These are phyloP conservation scores for Panzeria rudis DNA, from an alignment of 2,888 invertebrate species.

Conservation along the genomic window DNA sequence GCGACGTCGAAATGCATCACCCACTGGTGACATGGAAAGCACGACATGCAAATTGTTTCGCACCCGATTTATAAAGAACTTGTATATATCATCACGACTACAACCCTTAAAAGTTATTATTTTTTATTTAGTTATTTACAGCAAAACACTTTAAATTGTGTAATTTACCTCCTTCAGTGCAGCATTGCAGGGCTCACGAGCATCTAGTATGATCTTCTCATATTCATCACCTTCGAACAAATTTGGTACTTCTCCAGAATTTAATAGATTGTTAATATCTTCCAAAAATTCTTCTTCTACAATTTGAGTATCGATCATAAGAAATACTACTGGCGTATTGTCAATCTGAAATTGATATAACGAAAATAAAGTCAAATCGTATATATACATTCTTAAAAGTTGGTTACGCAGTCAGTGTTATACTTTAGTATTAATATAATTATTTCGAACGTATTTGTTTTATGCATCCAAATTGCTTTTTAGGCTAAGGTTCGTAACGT, in stretches of 20 bases:
- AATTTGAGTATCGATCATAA: constrained; percentile 96
- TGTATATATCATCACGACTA: constrained; percentile 91
- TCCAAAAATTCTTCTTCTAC: constrained; percentile 95
- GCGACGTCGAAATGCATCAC: constrained; percentile 93
- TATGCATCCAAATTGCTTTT: no score
- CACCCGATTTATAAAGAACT: constrained; percentile 93
- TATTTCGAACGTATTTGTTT: no score
- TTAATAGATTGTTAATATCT: constrained; percentile 95
- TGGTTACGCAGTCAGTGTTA: no score
- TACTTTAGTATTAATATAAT: no score
- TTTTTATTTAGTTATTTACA: neutral
- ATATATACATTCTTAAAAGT: no score
- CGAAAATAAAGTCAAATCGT: neutral
- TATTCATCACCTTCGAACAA: constrained; percentile 94
- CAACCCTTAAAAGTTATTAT: constrained; percentile 83
- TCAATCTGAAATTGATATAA: constrained; percentile 78
- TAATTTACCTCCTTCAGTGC: constrained; percentile 86
- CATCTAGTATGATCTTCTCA: constrained; percentile 91
- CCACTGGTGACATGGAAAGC: constrained; percentile 95
- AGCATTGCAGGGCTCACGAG: constrained; percentile 89
- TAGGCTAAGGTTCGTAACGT: no score
- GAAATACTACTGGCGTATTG: constrained; percentile 91
- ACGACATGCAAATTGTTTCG: constrained; percentile 93
- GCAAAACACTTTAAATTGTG: neutral
- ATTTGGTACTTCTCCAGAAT: constrained; percentile 96